Evolutionary conservation across 2,888 invertebrate genomes (phyloP), one percentile per base, ranked within the genome.

Genomic region (Sphaerophoria taeniata): DNA sequence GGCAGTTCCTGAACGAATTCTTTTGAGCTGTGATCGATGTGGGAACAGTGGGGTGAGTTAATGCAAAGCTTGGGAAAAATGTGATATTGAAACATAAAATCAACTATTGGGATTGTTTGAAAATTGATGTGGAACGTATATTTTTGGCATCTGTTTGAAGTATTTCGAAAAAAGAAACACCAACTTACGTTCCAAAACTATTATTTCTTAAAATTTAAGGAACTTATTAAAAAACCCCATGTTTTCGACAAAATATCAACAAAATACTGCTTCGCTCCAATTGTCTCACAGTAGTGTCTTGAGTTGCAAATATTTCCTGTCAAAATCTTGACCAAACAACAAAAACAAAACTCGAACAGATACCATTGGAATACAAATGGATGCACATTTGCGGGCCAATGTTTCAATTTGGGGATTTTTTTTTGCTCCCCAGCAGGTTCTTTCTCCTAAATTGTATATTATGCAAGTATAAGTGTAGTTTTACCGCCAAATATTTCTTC

Each of bases 1-100:
- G 61, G 83, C 70, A 78, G 70, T 53, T 53, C 78, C 70, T 75
- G 75, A 80, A 79, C 65, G 71, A 84, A 84, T 79, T 79, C 71
- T 61, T 75, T 75, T 61, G 79, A 84, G 71, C 71, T 79, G 74
- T 65, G 79, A 79, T 79, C 34, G 49, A 65, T 65, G 34, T 61
- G 3, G 5, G 14, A 4, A 71, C 63, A 78, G 76, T 77, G 69
- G 76, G 34, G 3, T 36, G 4, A 36, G 36, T 36, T 36, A 36
- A 36, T 6, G 36, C 36, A 36, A 36, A 4, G 36, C 7, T 7
- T 36, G 4, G 36, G 7, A 36, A 36, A 36, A 36, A 36, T 36
- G 36, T 6, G 7, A 6, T 4, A 7, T 7, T 36, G 36, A 4
- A 36, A 36, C 36, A 36, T 36, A 36, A 36, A n/a, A n/a, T n/a